phyloP scores from a whole-genome alignment of 1,140 invertebrate species.

The Coenobita brevimanus region DNA sequence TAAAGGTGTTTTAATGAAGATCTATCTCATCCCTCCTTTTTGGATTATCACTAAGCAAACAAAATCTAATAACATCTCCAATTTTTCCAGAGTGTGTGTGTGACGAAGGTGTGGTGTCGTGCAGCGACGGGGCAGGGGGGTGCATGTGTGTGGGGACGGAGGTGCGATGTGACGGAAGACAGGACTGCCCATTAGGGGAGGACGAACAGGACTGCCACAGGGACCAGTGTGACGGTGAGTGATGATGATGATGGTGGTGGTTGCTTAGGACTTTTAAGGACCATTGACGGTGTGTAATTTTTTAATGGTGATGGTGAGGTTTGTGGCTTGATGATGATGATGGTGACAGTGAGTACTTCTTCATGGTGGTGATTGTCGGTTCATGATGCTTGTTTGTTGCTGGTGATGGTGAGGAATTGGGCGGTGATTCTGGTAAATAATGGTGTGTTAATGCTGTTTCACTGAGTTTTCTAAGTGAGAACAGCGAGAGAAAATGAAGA shows the following conservation, averaged over 20 bases:
- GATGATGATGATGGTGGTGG: not conserved
- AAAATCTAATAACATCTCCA: not conserved
- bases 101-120: conserved; percentile 8
- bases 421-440: too few relatives aligned
- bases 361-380: too few relatives aligned
- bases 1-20: too few relatives aligned
- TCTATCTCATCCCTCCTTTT: too few relatives aligned
- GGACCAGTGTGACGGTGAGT: conserved; percentile 7
- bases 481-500: too few relatives aligned
- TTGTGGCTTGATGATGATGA: too few relatives aligned
- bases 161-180: conserved; percentile 15
- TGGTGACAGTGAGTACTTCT: too few relatives aligned
- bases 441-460: too few relatives aligned
- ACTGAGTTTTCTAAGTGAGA: too few relatives aligned
- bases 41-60: too few relatives aligned
- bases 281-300: not conserved
- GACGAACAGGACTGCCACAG: conserved; percentile 19
- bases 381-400: too few relatives aligned
- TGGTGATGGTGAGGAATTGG: too few relatives aligned
- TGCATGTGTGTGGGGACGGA: conserved; percentile 15
- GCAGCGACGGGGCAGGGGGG: not conserved
- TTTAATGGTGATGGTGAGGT: not conserved
- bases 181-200: conserved; percentile 32
- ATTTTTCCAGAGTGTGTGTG: conserved; percentile 21
- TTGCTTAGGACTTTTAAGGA: not conserved